These are phyloP conservation scores for Amblyjoppa proteus DNA, from an alignment of 2,888 invertebrate species.

Conservation along the genomic window DNA sequence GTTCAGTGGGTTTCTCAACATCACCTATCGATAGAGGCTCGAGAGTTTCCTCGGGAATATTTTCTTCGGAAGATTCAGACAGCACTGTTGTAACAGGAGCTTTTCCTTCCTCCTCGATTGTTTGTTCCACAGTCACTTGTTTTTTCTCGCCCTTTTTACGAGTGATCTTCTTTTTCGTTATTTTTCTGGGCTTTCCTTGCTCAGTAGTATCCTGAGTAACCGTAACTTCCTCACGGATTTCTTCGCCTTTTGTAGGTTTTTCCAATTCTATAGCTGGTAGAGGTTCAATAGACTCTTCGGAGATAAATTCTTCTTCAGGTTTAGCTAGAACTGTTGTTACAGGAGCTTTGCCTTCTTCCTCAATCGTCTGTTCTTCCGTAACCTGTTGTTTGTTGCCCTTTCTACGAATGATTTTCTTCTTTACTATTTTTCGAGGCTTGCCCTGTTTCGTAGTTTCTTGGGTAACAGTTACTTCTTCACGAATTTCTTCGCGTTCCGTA, in stretches of 20 bases:
- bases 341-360: constrained; percentile 83
- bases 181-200: constrained; percentile 82
- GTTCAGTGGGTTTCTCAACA: constrained; percentile 66
- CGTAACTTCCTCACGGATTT: constrained; percentile 77
- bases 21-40: constrained; percentile 50
- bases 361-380: constrained; percentile 83
- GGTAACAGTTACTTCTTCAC: constrained; percentile 83
- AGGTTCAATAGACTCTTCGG: constrained; percentile 64
- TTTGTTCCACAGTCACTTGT: constrained; percentile 85
- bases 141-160: constrained; percentile 82
- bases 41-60: constrained; percentile 54
- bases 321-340: constrained; percentile 82
- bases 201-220: constrained; percentile 77
- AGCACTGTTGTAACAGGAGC: constrained; percentile 82
- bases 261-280: constrained; percentile 30
- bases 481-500: constrained; percentile 73
- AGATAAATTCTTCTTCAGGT: constrained; percentile 73
- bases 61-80: constrained; percentile 71
- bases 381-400: constrained; percentile 83
- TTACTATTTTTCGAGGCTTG: constrained; percentile 77
- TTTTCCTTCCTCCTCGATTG: constrained; percentile 84
- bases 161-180: constrained; percentile 79
- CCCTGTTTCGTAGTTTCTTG: constrained; percentile 77
- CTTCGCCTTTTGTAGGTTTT: constrained; percentile 83
- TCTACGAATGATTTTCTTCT: constrained; percentile 83